These are phyloP conservation scores for Eupithecia exiguata DNA, from an alignment of 2,888 invertebrate species.

Conservation along the genomic window DNA sequence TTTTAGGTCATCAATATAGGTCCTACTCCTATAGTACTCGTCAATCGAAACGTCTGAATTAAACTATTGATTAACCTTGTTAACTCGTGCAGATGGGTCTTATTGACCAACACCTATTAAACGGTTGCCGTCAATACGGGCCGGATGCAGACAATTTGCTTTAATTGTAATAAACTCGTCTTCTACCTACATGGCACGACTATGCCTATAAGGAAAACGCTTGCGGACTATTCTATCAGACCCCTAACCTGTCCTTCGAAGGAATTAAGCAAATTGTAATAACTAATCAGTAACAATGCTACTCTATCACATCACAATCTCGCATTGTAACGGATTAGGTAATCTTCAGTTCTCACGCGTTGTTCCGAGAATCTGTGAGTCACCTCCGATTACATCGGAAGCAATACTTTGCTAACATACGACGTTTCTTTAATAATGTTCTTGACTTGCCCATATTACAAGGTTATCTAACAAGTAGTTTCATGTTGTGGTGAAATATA, in stretches of 20 bases:
- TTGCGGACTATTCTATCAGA: constrained; percentile 15
- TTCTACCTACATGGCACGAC: constrained; percentile 21
- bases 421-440: constrained; percentile 32
- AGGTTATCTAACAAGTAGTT: constrained; percentile 1
- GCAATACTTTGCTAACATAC: constrained; percentile 55
- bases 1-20: neutral
- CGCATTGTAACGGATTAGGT: constrained; percentile 50
- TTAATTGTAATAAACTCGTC: constrained; percentile 67
- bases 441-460: constrained; percentile 18
- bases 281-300: constrained; percentile 22
- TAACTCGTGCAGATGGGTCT: constrained; percentile 72
- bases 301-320: constrained; percentile 27
- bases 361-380: constrained; percentile 65
- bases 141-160: constrained; percentile 80
- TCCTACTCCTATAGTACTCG: neutral
- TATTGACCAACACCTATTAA: constrained; percentile 77
- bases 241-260: constrained; percentile 10
- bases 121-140: constrained; percentile 68
- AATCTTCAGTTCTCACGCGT: constrained; percentile 51
- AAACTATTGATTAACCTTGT: constrained; percentile 65
- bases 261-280: constrained; percentile 3
- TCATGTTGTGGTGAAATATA: neutral
- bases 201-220: constrained; percentile 41
- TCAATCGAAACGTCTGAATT: constrained; percentile 56
- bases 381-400: constrained; percentile 57